These are phyloP conservation scores for Nycteola revayana DNA, from an alignment of 2,888 invertebrate species.

Conservation along the genomic window DNA sequence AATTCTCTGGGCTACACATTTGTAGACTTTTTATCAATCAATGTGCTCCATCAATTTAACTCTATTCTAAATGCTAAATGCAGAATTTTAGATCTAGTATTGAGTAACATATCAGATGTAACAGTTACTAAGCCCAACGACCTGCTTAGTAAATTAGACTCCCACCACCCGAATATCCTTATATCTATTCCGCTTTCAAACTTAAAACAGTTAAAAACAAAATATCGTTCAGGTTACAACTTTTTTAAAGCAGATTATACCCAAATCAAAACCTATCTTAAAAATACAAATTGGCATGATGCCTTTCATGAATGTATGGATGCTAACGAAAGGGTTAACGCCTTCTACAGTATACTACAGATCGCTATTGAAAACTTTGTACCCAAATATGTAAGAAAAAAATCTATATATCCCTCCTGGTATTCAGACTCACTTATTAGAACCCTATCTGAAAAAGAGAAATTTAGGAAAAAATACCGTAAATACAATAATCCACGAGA, in stretches of 20 bases:
- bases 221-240: conserved; percentile 1
- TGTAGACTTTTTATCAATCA: not conserved
- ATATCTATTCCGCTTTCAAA: not conserved
- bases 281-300: conserved; percentile 1
- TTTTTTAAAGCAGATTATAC: conserved; percentile 4
- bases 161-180: conserved; percentile 3
- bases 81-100: conserved; percentile 2
- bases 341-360: conserved; percentile 1
- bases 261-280: not conserved
- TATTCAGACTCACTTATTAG: no score
- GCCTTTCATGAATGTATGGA: conserved; percentile 1
- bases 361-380: no score
- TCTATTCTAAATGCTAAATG: not conserved
- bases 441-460: no score
- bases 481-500: conserved; percentile 1
- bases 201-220: not conserved
- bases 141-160: conserved; percentile 2
- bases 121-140: not conserved
- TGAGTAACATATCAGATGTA: conserved; percentile 1
- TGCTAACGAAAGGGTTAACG: conserved; percentile 1
- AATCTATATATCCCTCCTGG: conserved; percentile 3
- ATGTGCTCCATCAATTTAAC: conserved; percentile 1
- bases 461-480: not conserved
- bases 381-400: not conserved
- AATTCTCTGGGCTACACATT: conserved; percentile 1